Percentiles rank a stretch among this genome's conserved stretches.
Conservation (phyloP, 2,113 vertebrate genomes). For the Crotalus horridus region DNA sequence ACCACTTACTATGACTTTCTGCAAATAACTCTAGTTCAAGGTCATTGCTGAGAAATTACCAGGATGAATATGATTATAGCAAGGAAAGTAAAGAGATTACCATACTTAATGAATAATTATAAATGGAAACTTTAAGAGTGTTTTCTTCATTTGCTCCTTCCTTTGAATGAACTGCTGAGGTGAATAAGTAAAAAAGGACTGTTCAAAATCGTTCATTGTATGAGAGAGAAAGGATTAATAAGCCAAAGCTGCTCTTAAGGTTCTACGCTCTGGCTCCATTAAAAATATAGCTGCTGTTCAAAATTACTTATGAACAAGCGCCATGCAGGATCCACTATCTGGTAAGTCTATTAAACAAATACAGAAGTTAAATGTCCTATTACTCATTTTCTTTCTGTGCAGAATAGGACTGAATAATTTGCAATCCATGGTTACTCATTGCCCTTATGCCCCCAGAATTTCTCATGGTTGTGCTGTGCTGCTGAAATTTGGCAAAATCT, state of each 20-base stretch:
- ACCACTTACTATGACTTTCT: background rate
- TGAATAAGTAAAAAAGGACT: background rate
- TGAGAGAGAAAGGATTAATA: background rate
- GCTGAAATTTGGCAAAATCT: background rate
- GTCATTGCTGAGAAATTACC: background rate
- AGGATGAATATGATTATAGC: background rate
- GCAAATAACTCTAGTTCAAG: background rate
- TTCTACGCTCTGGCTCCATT: background rate
- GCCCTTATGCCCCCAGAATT: background rate
- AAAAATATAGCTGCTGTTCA: background rate
- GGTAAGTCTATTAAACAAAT: background rate
- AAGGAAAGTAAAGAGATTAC: background rate
- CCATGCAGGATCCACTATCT: background rate
- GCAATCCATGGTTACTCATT: background rate
- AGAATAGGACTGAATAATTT: background rate
- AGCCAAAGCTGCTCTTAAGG: background rate
- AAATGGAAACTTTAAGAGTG: background rate
- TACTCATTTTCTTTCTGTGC: background rate
- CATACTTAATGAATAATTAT: background rate
- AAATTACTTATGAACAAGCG: background rate
- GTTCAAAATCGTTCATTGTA: background rate
- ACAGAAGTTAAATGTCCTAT: background rate
- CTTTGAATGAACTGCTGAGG: background rate
- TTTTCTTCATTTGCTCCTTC: background rate
- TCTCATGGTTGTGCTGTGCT: background rate